Evolutionary conservation across 2,888 invertebrate species (phyloP).

Genomic region (Phasia obesa): DNA sequence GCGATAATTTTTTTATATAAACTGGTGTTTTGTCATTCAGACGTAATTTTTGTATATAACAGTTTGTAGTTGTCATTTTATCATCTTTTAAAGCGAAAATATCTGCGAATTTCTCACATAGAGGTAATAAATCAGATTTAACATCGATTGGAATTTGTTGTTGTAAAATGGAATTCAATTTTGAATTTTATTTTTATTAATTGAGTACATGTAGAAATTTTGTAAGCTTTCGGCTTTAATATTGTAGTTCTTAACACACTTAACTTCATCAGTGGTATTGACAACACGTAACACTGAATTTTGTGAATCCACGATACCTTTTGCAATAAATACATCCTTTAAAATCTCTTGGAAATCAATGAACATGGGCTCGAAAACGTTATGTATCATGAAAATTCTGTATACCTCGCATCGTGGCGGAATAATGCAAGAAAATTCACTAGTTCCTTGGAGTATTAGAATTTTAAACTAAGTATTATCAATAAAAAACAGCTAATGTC

Average conservation of each 20-base stretch:
- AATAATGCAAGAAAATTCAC: background rate
- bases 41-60: too few relatives aligned
- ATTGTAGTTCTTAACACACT: background rate
- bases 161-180: background rate
- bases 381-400: background rate
- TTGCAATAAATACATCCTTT: background rate
- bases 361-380: too few relatives aligned
- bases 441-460: background rate
- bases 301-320: background rate
- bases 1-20: too few relatives aligned
- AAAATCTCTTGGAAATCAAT: background rate
- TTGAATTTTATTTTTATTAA: background rate
- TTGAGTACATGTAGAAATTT: background rate
- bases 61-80: too few relatives aligned
- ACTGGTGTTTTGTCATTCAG: too few relatives aligned
- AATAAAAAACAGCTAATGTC: background rate
- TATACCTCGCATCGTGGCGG: background rate
- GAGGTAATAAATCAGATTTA: background rate
- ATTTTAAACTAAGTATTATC: background rate
- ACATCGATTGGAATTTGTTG: background rate
- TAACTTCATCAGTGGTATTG: background rate
- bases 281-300: background rate
- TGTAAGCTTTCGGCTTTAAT: background rate
- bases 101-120: background rate
- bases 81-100: too few relatives aligned